phyloP scores from a whole-genome alignment of 2,113 vertebrate species.

The Ramphastos sulfuratus region DNA sequence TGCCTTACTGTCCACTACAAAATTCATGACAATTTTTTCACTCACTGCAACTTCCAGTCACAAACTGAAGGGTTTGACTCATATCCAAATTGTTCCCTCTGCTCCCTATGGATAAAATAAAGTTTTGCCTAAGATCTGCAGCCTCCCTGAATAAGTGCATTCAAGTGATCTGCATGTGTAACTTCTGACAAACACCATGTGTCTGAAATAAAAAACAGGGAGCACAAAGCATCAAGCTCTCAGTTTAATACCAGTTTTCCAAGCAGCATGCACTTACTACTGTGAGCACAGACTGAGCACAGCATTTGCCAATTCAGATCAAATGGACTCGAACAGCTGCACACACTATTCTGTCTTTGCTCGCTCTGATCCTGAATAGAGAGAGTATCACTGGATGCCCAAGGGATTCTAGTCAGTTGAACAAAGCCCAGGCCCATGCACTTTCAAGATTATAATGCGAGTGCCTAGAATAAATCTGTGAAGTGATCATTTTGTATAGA shows the following conservation, averaged over 20 bases:
- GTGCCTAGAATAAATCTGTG: not conserved
- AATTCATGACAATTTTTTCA: not conserved
- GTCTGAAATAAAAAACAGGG: fast-evolving
- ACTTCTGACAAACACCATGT: not conserved
- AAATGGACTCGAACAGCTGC: conserved; percentile 9
- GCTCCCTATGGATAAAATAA: not conserved
- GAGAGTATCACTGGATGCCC: not conserved
- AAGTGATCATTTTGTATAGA: not conserved
- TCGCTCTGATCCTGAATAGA: not conserved
- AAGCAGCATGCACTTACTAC: not conserved
- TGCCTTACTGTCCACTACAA: not conserved
- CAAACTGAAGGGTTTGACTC: not conserved
- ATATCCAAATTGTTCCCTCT: not conserved
- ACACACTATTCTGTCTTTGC: not conserved
- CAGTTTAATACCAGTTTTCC: not conserved
- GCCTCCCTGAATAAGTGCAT: not conserved
- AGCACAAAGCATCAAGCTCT: not conserved
- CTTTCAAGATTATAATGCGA: not conserved
- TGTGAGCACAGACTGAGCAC: not conserved
- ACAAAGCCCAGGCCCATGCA: not conserved
- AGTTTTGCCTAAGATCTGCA: not conserved
- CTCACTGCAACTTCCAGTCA: not conserved
- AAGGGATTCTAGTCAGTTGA: not conserved
- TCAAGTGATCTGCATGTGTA: not conserved
- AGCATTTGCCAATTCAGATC: not conserved